Evolutionary conservation across 2,888 invertebrate genomes (phyloP).

Genomic region (Synanthedon myopaeformis): DNA sequence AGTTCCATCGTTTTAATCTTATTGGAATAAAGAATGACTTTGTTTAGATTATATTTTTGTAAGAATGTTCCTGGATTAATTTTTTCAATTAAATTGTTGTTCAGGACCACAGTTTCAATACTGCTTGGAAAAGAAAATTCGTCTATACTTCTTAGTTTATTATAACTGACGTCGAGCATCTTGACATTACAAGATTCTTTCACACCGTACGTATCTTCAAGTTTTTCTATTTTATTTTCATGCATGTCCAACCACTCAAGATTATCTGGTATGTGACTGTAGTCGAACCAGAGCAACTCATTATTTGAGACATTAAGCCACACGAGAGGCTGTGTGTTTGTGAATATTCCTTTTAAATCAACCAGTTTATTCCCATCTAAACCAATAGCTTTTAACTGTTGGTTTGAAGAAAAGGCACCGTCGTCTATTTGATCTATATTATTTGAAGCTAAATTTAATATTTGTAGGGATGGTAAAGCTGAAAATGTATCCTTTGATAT

Average conservation of each 20-base stretch:
- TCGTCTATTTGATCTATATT: constrained; percentile 81
- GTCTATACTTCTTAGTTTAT: constrained; percentile 75
- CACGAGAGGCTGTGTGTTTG: constrained; percentile 77
- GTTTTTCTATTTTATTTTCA: constrained; percentile 80
- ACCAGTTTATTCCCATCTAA: constrained; percentile 83
- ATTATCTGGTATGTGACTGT: constrained; percentile 79
- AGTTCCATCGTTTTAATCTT: constrained; percentile 79
- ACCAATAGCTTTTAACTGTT: constrained; percentile 79
- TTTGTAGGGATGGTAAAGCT: constrained; percentile 78
- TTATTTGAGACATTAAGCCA: constrained; percentile 88
- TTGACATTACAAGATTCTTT: constrained; percentile 76
- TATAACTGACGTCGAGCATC: constrained; percentile 82
- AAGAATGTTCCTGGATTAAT: constrained; percentile 79
- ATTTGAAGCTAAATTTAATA: constrained; percentile 85
- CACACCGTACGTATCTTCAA: constrained; percentile 79
- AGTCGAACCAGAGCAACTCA: constrained; percentile 83
- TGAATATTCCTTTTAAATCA: constrained; percentile 83
- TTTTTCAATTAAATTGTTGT: constrained; percentile 78
- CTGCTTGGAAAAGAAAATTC: constrained; percentile 80
- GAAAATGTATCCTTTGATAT: constrained; percentile 81
- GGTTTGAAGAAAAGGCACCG: constrained; percentile 80
- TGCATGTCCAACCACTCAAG: constrained; percentile 87
- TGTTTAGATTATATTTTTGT: constrained; percentile 77
- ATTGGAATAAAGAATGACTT: constrained; percentile 83
- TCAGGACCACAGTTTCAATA: constrained; percentile 77